phyloP scores from a whole-genome alignment of 2,797 vertebrate genomes.

The Macroramphosus scolopax region DNA sequence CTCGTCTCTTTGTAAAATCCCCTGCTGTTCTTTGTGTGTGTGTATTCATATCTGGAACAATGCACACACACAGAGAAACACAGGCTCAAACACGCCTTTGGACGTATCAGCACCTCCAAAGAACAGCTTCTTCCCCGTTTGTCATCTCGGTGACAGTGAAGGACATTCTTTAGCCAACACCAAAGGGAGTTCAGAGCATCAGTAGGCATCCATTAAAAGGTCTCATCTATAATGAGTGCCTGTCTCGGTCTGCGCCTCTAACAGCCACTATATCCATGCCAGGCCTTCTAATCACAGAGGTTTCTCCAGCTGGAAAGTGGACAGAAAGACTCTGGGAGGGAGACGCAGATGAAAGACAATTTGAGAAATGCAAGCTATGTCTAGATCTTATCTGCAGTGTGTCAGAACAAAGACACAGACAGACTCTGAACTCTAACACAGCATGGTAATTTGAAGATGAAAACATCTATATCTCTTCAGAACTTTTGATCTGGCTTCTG shows the following conservation, averaged over 20 bases:
- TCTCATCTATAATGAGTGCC: slow-evolving; percentile 65
- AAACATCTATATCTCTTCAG: slow-evolving; percentile 55
- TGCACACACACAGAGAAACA: not conserved
- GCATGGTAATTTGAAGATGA: slow-evolving; percentile 65
- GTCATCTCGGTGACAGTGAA: slow-evolving; percentile 68
- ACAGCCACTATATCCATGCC: slow-evolving; percentile 41
- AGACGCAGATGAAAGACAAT: slow-evolving; percentile 65
- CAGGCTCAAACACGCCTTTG: slow-evolving; percentile 41
- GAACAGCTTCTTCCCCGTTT: slow-evolving; percentile 47
- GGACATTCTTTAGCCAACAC: slow-evolving; percentile 67
- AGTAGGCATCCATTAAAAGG: slow-evolving; percentile 61
- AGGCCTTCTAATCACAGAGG: slow-evolving; percentile 64
- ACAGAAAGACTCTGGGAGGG: slow-evolving; percentile 53
- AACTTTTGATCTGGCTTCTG: slow-evolving; percentile 56
- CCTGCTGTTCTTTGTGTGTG: too few relatives aligned
- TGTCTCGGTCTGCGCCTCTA: slow-evolving; percentile 52
- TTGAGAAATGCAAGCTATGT: slow-evolving; percentile 70
- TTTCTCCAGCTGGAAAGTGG: slow-evolving; percentile 69
- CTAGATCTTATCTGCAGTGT: slow-evolving; percentile 69
- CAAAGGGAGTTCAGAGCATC: slow-evolving; percentile 63
- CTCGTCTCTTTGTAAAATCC: too few relatives aligned
- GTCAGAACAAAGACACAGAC: slow-evolving; percentile 65
- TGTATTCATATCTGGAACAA: not conserved
- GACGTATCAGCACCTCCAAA: slow-evolving; percentile 42
- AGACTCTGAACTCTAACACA: slow-evolving; percentile 58